These are phyloP conservation scores for Xenopus tropicalis DNA, from an alignment of 2,113 vertebrate genomes.

Conservation along the genomic window UCB_Xtro_10.0 CM004450.2:120500501-120501000, in stretches of 20 bases:
- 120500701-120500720: neutral
- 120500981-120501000: no score
- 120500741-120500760: neutral
- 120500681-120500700: neutral
- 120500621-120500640: neutral
- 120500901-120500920: no score
- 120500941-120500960: no score
- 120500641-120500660: neutral
- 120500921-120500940: no score
- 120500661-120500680: neutral
- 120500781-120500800: slow-evolving; percentile 8
- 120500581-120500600: neutral
- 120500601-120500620: neutral
- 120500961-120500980: no score
- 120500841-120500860: neutral
- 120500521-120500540: neutral
- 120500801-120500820: neutral
- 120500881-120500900: neutral
- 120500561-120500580: neutral
- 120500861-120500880: neutral
- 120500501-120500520: neutral
- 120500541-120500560: neutral
- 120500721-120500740: neutral
- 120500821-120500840: neutral
- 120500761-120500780: neutral